Base-by-base conservation (phyloP, 1,140 invertebrate species). In the Zeugodacus cucurbitae region DNA sequence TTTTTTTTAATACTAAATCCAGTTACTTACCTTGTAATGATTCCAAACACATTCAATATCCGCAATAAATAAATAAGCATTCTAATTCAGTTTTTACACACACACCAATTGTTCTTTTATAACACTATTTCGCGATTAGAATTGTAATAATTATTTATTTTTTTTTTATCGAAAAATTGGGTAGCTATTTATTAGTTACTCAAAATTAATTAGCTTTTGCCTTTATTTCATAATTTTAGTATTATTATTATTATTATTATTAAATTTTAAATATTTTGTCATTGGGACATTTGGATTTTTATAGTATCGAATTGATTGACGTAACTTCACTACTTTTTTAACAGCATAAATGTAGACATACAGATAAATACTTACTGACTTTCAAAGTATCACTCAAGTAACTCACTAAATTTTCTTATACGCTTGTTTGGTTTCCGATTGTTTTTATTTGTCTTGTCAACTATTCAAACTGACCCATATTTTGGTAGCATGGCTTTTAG, bases 391-490 rank as follows among this genome's bases (percentile, higher is more conserved):
- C n/a, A 78, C 22, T 44, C 0, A 44, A 78, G 17, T 48, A 4
- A 20, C n/a, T 44, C 41, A 26, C 26, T 78, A 22, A 48, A 78
- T 44, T 78, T 78, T 34, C 34, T 20, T 41, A 54, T 48, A 20
- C 20, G 4, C n/a, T 20, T 48, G 44, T 48, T 37, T 22, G 10
- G 4, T 82, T 82, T 54, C 48, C 41, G 48, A 82, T 82, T 82
- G 37, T 48, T 44, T 44, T 82, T 82, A 48, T 82, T 82, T 44
- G 11, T n/a, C 29, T 54, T 54, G 41, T 82, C 74, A 82, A 82
- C 74, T 82, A 54, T 48, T 48, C 74, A 82, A 82, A 82, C 74
- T 82, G 74, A 82, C 74, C 74, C 74, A 82, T 82, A 82, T 82
- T 82, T 82, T 54, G 37, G 22, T 82, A 20, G 22, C 20, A 48